These are phyloP conservation scores for Malurus alboscapulatus DNA, from an alignment of 2,113 vertebrate species.

Conservation along the genomic window DNA sequence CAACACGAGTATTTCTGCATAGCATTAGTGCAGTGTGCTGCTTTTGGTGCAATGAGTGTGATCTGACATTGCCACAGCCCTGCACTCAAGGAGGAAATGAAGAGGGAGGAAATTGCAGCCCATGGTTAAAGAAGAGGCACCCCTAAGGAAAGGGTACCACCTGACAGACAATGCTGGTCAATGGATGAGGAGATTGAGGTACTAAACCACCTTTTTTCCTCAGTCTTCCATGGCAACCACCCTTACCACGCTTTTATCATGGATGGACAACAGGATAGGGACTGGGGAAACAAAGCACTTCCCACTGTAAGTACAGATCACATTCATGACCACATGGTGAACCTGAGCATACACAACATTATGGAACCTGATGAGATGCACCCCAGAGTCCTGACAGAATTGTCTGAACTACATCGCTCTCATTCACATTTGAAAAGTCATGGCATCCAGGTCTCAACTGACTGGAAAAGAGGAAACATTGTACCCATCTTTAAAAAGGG, in stretches of 20 bases:
- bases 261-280: neutral
- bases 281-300: neutral
- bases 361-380: neutral
- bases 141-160: neutral
- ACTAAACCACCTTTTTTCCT: neutral
- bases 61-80: neutral
- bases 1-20: neutral
- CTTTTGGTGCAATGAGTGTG: neutral
- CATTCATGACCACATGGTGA: neutral
- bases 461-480: neutral
- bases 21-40: neutral
- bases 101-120: neutral
- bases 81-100: neutral
- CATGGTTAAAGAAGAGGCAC: rapidly evolving
- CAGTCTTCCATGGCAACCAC: neutral
- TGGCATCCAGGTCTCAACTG: neutral
- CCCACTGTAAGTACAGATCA: neutral
- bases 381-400: neutral
- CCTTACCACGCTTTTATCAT: neutral
- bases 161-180: rapidly evolving
- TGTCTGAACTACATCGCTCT: neutral
- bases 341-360: neutral
- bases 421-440: neutral
- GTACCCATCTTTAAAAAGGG: neutral
- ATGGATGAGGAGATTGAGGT: neutral